Evolutionary conservation across 2,888 invertebrate species (phyloP).

Genomic region (Thumatha senex): DNA sequence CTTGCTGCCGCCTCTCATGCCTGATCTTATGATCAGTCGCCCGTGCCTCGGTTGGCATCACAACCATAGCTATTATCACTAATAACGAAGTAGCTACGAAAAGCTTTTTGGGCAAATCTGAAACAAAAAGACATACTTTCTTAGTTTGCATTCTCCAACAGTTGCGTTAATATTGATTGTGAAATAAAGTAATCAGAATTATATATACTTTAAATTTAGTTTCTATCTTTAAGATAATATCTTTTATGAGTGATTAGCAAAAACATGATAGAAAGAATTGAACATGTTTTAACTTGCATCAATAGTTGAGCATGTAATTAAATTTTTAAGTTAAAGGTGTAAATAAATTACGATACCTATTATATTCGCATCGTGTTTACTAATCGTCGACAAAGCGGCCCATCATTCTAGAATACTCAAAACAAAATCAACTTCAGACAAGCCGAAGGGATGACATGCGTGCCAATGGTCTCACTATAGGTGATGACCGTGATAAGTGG

Average conservation of each 20-base stretch:
- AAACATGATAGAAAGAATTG: constrained; percentile 26
- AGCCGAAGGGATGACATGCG: no score
- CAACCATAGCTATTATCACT: constrained; percentile 71
- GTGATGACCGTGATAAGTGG: no score
- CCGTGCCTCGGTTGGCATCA: constrained; percentile 66
- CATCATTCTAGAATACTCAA: no score
- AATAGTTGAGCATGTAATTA: no score
- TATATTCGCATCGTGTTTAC: no score
- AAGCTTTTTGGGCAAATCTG: constrained; percentile 82
- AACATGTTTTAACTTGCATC: neutral
- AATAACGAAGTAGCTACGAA: constrained; percentile 76
- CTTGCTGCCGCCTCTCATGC: constrained; percentile 60
- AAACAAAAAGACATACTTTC: constrained; percentile 44
- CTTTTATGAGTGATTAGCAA: constrained; percentile 14
- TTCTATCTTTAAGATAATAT: constrained; percentile 19
- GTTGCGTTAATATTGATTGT: neutral
- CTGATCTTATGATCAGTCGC: constrained; percentile 59
- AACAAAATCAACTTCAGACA: no score
- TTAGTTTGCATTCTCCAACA: neutral
- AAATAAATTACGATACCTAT: no score
- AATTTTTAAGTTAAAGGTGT: no score
- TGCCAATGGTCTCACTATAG: no score
- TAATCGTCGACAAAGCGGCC: no score
- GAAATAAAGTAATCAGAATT: constrained; percentile 9
- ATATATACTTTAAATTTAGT: constrained; percentile 5